Evolutionary conservation across 1,140 invertebrate species (phyloP), one percentile per base, ranked within the genome.

Genomic region (Vollenhovia emeryi): DNA sequence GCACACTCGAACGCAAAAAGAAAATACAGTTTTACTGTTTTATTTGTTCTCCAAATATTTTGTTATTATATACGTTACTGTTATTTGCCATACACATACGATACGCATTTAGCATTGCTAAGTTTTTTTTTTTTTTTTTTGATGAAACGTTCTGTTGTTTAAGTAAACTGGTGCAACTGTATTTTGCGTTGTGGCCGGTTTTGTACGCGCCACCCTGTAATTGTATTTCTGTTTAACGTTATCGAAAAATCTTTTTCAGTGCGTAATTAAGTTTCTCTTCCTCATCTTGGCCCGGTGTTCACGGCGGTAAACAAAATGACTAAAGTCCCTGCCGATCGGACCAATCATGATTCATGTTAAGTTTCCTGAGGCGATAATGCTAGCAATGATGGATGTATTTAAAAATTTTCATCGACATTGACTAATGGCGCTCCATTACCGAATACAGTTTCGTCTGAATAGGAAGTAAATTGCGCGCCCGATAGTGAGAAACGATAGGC

Each of bases 361-460:
- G 73, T 59, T 73, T 73, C 43, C 24, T 33, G 9, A 73, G 3
- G 4, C 9, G 43, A 15, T 64, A 64, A 27, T n/a, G 2, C 3
- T 4, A 2, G 66, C 33, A 48, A 43, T 57, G 40, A 82, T 82
- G 36, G 18, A 82, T 82, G 52, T 82, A 82, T 82, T 33, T 33
- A 33, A 73, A 59, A 82, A 82, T 73, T 43, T 82, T 73, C 52
- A 45, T 71, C 50, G 64, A 69, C 50, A 7, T 82, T 73, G 78
- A 82, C n/a, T 82, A 82, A 82, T 73, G 66, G 24, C 7, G 36
- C 27, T 59, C 36, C 13, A 55, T 80, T 71, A 82, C 13, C 36
- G 36, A 57, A 27, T 27, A 45, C 24, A 59, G 48, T 73, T 82
- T 82, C 24, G 66, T 30, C 50, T 71, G 78, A 80, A 71, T 80